These are phyloP conservation scores for Sphinx pinastri DNA, from an alignment of 2,888 invertebrate species.

Conservation along the genomic window DNA sequence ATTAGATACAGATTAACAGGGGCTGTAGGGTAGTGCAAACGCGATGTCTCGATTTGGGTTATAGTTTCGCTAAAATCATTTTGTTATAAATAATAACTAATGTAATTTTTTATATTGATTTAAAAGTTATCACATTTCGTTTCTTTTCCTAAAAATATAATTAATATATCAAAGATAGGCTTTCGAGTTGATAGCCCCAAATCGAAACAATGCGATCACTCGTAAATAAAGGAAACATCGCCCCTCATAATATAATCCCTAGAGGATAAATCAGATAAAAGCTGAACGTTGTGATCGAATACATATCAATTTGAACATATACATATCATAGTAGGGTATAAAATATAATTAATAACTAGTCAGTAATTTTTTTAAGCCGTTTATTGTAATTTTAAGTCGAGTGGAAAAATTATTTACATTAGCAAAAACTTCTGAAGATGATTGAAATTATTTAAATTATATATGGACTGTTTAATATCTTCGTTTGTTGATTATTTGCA, in stretches of 20 bases:
- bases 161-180: not conserved
- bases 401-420: conserved; percentile 28
- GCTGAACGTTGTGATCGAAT: conserved; percentile 68
- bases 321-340: conserved; percentile 67
- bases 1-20: conserved; percentile 67
- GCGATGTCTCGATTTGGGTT: conserved; percentile 9
- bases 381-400: conserved; percentile 50
- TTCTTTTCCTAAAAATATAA: not conserved
- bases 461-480: not conserved
- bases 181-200: not conserved
- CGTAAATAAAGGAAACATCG: conserved; percentile 13
- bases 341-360: conserved; percentile 63
- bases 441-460: conserved; percentile 18
- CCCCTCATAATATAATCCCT: not conserved
- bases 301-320: conserved; percentile 51
- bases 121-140: not conserved
- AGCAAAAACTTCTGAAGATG: conserved; percentile 17
- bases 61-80: too few relatives aligned
- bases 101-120: not conserved
- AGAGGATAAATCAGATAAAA: conserved; percentile 28
- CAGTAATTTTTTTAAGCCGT: conserved; percentile 75
- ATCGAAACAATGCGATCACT: conserved; percentile 13
- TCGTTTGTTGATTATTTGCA: conserved; percentile 15
- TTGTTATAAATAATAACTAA: not conserved
- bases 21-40: not conserved